A percentile compares a stretch with the other conserved stretches of the same genome.
Evolutionary conservation across 1,140 invertebrate genomes (phyloP).

Genomic region (Lineus longissimus): DNA sequence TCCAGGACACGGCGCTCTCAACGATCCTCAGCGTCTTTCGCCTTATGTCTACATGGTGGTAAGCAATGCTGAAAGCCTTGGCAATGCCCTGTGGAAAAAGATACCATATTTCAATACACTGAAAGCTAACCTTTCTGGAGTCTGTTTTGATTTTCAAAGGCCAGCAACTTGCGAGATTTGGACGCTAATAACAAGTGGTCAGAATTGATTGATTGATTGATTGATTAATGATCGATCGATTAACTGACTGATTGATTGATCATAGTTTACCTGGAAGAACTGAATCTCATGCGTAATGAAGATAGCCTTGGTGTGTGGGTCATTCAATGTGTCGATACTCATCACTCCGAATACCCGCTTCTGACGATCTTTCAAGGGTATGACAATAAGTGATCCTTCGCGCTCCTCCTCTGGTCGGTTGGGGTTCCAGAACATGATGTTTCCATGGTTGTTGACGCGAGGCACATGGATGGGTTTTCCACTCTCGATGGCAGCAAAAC

Average conservation of each 20-base stretch:
- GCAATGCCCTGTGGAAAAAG: slow-evolving; percentile 40
- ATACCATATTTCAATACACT: background rate
- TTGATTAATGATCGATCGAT: too few species aligned
- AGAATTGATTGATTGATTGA: too few species aligned
- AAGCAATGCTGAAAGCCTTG: slow-evolving; percentile 51
- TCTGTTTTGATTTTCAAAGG: background rate
- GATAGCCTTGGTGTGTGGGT: slow-evolving; percentile 44
- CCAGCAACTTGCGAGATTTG: too few species aligned
- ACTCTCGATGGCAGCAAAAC: slow-evolving; percentile 46
- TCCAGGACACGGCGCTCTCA: slow-evolving; percentile 52
- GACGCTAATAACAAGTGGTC: too few species aligned
- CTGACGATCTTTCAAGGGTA: slow-evolving; percentile 48
- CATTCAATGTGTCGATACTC: slow-evolving; percentile 49
- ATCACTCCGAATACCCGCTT: slow-evolving; percentile 52
- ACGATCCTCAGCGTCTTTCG: slow-evolving; percentile 45
- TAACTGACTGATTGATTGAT: too few species aligned
- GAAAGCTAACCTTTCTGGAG: background rate
- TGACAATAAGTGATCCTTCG: slow-evolving; percentile 48
- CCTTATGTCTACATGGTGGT: slow-evolving; percentile 46
- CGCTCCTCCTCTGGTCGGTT: slow-evolving; percentile 38
- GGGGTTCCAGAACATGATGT: slow-evolving; percentile 51
- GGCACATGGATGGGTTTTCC: slow-evolving; percentile 52
- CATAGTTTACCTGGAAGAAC: slow-evolving; percentile 49
- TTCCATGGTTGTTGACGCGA: slow-evolving; percentile 46
- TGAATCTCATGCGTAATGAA: slow-evolving; percentile 54